A percentile compares a stretch with the other conserved stretches of the same genome.
These are phyloP conservation scores for Clarias laeviceps DNA, from an alignment of 2,797 vertebrate genomes.

Conservation along the genomic window DNA sequence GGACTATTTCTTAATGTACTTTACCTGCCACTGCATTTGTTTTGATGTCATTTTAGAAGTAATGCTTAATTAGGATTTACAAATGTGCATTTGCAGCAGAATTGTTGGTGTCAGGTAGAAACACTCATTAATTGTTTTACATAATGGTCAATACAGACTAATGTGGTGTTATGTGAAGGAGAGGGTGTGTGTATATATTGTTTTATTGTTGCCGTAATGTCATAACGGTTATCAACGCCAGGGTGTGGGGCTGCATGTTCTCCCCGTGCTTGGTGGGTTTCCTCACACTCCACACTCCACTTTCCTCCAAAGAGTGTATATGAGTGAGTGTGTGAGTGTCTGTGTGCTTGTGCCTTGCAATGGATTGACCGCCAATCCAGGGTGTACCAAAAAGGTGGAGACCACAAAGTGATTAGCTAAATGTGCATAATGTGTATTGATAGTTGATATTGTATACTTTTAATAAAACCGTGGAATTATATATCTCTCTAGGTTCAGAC, in stretches of 20 bases:
- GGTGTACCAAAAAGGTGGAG: not conserved
- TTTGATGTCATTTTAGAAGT: not conserved
- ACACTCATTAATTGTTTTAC: not conserved
- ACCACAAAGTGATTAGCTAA: not conserved
- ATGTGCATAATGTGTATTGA: not conserved
- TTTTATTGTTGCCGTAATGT: not conserved
- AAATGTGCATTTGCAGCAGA: not conserved
- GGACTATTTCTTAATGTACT: no score
- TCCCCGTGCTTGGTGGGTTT: no score
- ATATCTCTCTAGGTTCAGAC: slow-evolving; percentile 82
- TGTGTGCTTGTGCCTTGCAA: no score
- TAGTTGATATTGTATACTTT: not conserved
- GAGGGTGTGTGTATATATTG: not conserved
- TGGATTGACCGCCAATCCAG: not conserved
- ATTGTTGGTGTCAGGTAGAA: not conserved
- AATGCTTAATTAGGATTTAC: not conserved
- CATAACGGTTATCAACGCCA: no score
- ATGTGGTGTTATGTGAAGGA: not conserved
- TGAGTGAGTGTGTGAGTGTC: no score
- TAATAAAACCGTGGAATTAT: not conserved
- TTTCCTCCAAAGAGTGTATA: no score
- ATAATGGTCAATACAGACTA: not conserved
- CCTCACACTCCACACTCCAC: no score
- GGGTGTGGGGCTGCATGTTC: no score
- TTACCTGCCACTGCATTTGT: not conserved